phyloP scores from a whole-genome alignment of 2,888 invertebrate genomes.

The Aphrophora alni region DNA sequence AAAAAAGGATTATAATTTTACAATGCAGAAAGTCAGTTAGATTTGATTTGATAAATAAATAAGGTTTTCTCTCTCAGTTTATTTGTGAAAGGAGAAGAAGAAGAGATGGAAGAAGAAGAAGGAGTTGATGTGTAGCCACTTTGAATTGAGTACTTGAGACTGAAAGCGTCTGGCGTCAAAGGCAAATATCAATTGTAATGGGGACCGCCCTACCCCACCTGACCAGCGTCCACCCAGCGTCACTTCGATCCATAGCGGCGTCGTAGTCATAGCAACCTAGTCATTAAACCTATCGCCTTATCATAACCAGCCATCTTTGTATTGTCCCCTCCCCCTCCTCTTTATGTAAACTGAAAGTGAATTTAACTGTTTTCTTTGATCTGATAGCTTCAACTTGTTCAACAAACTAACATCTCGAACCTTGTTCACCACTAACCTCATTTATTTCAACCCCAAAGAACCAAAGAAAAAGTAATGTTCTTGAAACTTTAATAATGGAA shows the following conservation, averaged over 20 bases:
- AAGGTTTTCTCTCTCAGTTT: neutral
- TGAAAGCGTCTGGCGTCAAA: slow-evolving; percentile 44
- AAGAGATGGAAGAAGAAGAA: neutral
- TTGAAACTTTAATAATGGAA: too few relatives aligned
- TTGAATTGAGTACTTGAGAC: slow-evolving; percentile 9
- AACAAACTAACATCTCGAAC: neutral
- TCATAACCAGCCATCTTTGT: slow-evolving; percentile 61
- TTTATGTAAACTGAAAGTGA: slow-evolving; percentile 2
- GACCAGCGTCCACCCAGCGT: slow-evolving; percentile 60
- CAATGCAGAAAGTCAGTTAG: neutral
- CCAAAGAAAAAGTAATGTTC: neutral
- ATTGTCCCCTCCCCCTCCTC: slow-evolving; percentile 49
- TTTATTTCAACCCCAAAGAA: neutral
- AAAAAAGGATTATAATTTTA: neutral
- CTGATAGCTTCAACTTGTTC: neutral
- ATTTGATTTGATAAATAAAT: neutral
- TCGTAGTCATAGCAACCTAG: slow-evolving; percentile 62
- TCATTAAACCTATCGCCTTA: slow-evolving; percentile 64
- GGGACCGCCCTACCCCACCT: slow-evolving; percentile 54
- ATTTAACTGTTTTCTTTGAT: neutral
- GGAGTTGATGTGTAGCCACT: neutral
- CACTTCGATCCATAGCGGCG: slow-evolving; percentile 52
- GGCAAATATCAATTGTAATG: slow-evolving; percentile 44
- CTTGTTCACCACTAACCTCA: neutral
- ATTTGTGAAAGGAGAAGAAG: neutral